Evolutionary conservation across 2,888 invertebrate genomes (phyloP), one percentile per base, ranked within the genome.

Genomic region (Pinctada fucata): DNA sequence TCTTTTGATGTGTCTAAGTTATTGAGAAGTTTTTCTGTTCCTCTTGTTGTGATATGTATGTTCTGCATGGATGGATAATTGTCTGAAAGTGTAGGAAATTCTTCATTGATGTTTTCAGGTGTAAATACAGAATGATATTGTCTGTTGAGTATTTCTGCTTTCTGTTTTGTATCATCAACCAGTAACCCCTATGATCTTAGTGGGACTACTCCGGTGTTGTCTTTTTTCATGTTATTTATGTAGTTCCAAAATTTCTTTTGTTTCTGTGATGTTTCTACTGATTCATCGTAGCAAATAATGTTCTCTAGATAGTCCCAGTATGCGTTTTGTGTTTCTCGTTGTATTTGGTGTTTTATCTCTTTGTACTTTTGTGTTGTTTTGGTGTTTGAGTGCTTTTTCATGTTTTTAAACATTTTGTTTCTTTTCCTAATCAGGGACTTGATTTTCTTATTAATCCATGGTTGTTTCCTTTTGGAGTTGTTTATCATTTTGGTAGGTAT

Each of bases 1-100:
- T 48, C 64, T 49, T 72, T 72, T n/a, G 63, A 64, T 13, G 72
- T 63, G 31, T 72, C 64, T 6, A 72, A 45, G 31, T 72, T 72
- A 8, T 47, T 72, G 2, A 72, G 6, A 2, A 70, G 49, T 13
- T 72, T 72, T 72, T 72, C 64, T 45, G 49, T 16, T 3, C 72
- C 72, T 2, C 49, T n/a, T 72, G 31, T 31, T 31, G 31, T 31
- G 31, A 31, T 31, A 31, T 31, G 31, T 31, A 72, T 72, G 10
- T 72, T 8, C 13, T 31, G 10, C 72, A 72, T 63, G 49, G 63
- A 64, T 48, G 3, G 72, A 48, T n/a, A 63, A 49, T 63, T 64
- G 16, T 58, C 64, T 8, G 10, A 50, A 49, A 70, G 4, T 45
- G 52, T 52, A 31, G 31, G 31, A 31, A 31, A 31, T 31, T 31